Conservation (phyloP, 2,888 invertebrate species). For the Chaetogeoica ovagalla region DNA sequence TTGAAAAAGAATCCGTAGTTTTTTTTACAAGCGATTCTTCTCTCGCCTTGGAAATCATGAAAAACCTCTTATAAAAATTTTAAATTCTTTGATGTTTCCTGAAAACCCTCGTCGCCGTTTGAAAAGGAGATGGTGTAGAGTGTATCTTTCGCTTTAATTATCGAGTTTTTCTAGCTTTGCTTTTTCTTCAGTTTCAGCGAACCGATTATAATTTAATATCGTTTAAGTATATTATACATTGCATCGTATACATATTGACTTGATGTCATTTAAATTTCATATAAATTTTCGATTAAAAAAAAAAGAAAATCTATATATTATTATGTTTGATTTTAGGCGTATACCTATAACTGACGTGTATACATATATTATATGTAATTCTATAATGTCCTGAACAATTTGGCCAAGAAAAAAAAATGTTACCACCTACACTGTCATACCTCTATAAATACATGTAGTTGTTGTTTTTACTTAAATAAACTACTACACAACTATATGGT, state of each 20-base stretch:
- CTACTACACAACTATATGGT: neutral
- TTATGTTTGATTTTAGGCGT: too few species aligned
- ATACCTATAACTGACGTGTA: too few species aligned
- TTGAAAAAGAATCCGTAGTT: neutral
- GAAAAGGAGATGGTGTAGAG: neutral
- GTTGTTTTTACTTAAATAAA: constrained; percentile 13
- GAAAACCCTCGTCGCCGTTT: neutral
- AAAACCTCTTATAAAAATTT: neutral
- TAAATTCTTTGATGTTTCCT: neutral
- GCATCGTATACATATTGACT: too few species aligned
- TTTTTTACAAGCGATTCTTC: constrained; percentile 10
- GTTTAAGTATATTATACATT: too few species aligned
- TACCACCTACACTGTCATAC: constrained; percentile 17
- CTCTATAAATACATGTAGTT: constrained; percentile 32
- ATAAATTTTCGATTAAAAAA: too few species aligned
- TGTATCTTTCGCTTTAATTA: too few species aligned
- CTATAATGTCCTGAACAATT: neutral
- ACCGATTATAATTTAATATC: too few species aligned
- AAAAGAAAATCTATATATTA: too few species aligned
- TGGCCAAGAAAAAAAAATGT: constrained; percentile 24
- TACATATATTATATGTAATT: too few species aligned
- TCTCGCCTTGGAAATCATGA: neutral
- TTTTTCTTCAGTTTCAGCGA: too few species aligned
- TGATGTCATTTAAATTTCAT: too few species aligned
- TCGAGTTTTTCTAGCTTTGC: too few species aligned